phyloP scores from a whole-genome alignment of 2,797 vertebrate genomes.

The Oceanodroma leucorhoa region DNA sequence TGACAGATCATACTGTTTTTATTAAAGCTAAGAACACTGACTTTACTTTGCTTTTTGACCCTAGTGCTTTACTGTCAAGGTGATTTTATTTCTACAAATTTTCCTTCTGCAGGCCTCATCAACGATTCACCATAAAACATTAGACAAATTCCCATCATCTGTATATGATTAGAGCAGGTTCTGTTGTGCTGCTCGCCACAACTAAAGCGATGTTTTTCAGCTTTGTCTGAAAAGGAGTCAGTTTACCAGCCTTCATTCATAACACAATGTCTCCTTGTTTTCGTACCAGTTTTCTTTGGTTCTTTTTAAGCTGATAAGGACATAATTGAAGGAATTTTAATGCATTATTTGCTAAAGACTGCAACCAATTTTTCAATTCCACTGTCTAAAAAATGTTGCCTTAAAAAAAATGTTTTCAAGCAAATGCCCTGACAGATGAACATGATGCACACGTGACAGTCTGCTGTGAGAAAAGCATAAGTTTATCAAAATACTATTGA shows the following conservation, averaged over 20 bases:
- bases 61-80: constrained; percentile 85
- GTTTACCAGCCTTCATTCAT: constrained; percentile 63
- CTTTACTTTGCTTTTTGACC: constrained; percentile 89
- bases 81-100: constrained; percentile 95
- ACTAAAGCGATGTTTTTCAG: constrained; percentile 61
- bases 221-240: constrained; percentile 72
- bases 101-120: constrained; percentile 82
- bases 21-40: constrained; percentile 89
- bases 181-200: constrained; percentile 68
- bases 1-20: constrained; percentile 93
- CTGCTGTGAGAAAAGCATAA: neutral
- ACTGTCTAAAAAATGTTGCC: neutral
- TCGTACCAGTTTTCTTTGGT: constrained; percentile 54
- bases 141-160: constrained; percentile 86
- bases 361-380: constrained; percentile 16
- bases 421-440: neutral
- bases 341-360: constrained; percentile 39
- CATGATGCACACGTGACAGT: neutral
- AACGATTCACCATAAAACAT: constrained; percentile 81
- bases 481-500: neutral
- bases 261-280: constrained; percentile 64
- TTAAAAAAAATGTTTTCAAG: neutral
- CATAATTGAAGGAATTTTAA: constrained; percentile 39
- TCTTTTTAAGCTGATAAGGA: constrained; percentile 61
- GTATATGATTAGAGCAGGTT: constrained; percentile 79